A percentile compares a stretch with the other conserved stretches of the same genome.
Conservation (phyloP, 1,140 invertebrate genomes). For the Gonioctena quinquepunctata region DNA sequence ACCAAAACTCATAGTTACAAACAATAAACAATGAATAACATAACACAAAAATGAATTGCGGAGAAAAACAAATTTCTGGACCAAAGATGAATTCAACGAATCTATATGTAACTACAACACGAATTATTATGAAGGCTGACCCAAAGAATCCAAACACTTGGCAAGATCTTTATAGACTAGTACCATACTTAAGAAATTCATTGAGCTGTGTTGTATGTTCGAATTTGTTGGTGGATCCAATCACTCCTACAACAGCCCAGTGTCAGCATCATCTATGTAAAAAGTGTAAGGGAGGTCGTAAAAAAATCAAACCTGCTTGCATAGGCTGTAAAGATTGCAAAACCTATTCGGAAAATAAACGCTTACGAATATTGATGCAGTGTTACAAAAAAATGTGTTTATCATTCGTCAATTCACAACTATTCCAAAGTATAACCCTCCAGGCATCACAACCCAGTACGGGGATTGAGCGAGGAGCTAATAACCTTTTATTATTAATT, state of each 20-base stretch:
- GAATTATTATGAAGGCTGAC: constrained; percentile 74
- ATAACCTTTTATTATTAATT: constrained; percentile 73
- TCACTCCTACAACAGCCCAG: constrained; percentile 75
- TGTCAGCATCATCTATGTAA: constrained; percentile 89
- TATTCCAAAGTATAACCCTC: constrained; percentile 67
- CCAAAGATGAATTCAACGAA: constrained; percentile 79
- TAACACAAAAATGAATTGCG: constrained; percentile 1
- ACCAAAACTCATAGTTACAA: too few relatives aligned
- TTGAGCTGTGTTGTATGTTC: constrained; percentile 88
- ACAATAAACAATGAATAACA: too few relatives aligned
- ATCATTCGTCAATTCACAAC: constrained; percentile 73
- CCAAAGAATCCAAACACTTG: constrained; percentile 71
- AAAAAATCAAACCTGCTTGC: constrained; percentile 82
- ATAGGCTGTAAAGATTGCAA: constrained; percentile 83
- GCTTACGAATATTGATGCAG: constrained; percentile 77
- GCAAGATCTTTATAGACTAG: constrained; percentile 78
- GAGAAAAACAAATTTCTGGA: constrained; percentile 14
- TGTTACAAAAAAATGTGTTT: constrained; percentile 89
- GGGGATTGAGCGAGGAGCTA: constrained; percentile 50
- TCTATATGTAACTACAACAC: constrained; percentile 82
- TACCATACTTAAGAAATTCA: constrained; percentile 83
- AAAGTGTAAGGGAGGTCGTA: constrained; percentile 79
- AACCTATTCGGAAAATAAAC: constrained; percentile 81
- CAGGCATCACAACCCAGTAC: constrained; percentile 57
- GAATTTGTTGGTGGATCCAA: constrained; percentile 79